Conservation (phyloP, 2,888 invertebrate species). For the Dynastes maya region DNA sequence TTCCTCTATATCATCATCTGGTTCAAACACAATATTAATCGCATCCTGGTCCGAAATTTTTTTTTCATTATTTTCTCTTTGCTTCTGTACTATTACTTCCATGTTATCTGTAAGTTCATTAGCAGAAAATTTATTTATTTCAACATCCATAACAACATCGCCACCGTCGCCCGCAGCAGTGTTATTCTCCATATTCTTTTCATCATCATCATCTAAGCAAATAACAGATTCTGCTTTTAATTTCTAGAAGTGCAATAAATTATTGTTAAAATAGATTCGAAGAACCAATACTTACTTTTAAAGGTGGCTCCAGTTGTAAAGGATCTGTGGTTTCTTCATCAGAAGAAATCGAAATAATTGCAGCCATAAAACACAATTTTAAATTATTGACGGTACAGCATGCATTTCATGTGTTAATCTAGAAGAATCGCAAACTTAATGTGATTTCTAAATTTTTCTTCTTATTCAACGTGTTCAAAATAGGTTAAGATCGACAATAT, state of each 20-base stretch:
- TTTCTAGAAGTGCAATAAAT: constrained; percentile 7
- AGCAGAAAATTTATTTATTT: background rate
- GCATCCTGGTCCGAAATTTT: background rate
- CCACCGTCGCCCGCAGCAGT: background rate
- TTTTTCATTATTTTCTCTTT: background rate
- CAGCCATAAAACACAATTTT: constrained; percentile 31
- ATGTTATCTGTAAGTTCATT: background rate
- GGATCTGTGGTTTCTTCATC: constrained; percentile 33
- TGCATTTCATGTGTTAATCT: background rate
- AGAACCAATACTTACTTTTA: background rate
- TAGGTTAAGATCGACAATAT: too few species aligned
- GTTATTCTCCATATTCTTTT: constrained; percentile 1
- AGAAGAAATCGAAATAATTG: constrained; percentile 43
- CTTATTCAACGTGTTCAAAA: too few species aligned
- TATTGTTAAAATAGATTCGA: background rate
- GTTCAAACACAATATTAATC: background rate
- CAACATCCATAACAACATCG: background rate
- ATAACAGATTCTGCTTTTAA: constrained; percentile 4
- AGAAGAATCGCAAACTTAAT: too few species aligned
- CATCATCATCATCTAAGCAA: constrained; percentile 39
- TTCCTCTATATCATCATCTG: constrained; percentile 3
- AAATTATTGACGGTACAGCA: background rate
- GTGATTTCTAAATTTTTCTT: too few species aligned
- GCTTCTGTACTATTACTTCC: too few species aligned
- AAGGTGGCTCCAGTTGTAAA: background rate